Evolutionary conservation across 2,797 vertebrate genomes (phyloP), one percentile per base, ranked within the genome.

Genomic region (Allobates femoralis): DNA sequence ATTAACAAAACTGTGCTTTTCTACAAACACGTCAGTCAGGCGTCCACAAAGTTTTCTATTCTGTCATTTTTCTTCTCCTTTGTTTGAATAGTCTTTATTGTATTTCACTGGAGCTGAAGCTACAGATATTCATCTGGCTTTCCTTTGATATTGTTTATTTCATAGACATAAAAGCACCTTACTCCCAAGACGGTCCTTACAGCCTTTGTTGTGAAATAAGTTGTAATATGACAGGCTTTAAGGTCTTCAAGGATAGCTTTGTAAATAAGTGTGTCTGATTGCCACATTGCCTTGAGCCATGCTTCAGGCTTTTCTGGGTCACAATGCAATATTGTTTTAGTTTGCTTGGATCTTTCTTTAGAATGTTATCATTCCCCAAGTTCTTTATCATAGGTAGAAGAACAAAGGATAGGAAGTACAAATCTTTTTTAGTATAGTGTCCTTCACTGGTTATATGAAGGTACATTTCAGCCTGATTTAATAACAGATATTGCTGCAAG

Each of bases 231-330:
- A 74, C 62, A 37, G 41, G 50, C 60, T 82, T 86, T 64, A 56
- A 55, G 16, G 67, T 46, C 60, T 86, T 75, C 46, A 67, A 75
- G 56, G 56, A 51, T 56, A 86, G 41, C 79, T 82, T 82, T 86
- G 79, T 86, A 82, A 86, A 77, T 86, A 86, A 86, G 80, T 86
- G 76, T 82, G 32, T 82, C 73, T 76, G 71, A 86, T 69, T 55
- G 85, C 37, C 79, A 51, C 53, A 67, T 86, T 76, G 85, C 85
- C 79, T 82, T 56, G 26, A 82, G 85, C 46, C 71, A 86, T 77
- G 60, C 85, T 77, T 67, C 50, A 77, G 51, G 85, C 85, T 66
- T 74, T 82, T 82, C 19, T 86, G 71, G 71, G 79, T 86, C 79
- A 86, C 71, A 82, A 21, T 82, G 71, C 50, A 28, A 46, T 86